Evolutionary conservation across 2,113 vertebrate genomes (phyloP).

Genomic region (Phasianus colchicus): DNA sequence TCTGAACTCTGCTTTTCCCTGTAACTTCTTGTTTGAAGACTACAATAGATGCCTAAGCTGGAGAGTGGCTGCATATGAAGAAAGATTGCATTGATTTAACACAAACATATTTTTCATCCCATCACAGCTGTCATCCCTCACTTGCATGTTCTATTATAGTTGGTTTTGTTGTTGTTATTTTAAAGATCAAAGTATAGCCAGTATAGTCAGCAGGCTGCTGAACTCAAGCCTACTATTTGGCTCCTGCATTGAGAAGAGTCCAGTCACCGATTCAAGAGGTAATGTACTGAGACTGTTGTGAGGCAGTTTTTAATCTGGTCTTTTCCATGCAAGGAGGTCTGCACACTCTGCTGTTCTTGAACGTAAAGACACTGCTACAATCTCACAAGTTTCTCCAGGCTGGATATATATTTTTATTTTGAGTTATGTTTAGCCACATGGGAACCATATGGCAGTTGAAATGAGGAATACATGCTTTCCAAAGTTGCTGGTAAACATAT

Average conservation of each 20-base stretch:
- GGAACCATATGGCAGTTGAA: slow-evolving; percentile 44
- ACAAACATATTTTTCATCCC: not conserved
- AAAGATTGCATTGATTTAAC: not conserved
- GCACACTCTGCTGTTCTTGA: not conserved
- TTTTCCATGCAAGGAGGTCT: not conserved
- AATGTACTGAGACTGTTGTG: not conserved
- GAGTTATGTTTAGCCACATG: slow-evolving; percentile 37
- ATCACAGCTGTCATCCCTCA: not conserved
- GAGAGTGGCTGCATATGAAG: not conserved
- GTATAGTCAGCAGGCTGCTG: not conserved
- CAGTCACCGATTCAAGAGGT: not conserved
- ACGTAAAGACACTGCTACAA: not conserved
- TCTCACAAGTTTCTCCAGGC: not conserved
- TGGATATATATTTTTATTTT: slow-evolving; percentile 36
- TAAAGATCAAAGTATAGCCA: not conserved
- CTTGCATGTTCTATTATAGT: not conserved
- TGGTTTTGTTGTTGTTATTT: not conserved
- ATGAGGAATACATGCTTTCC: not conserved
- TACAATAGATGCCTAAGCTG: not conserved
- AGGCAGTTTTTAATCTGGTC: not conserved
- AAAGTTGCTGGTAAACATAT: not conserved
- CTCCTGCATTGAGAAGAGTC: not conserved
- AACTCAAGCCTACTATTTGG: not conserved
- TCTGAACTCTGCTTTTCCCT: slow-evolving; percentile 1
- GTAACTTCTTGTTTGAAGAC: slow-evolving; percentile 15